Conservation (phyloP, 35 echinoderm and acorn worm genomes). For the Diadema setosum region DNA sequence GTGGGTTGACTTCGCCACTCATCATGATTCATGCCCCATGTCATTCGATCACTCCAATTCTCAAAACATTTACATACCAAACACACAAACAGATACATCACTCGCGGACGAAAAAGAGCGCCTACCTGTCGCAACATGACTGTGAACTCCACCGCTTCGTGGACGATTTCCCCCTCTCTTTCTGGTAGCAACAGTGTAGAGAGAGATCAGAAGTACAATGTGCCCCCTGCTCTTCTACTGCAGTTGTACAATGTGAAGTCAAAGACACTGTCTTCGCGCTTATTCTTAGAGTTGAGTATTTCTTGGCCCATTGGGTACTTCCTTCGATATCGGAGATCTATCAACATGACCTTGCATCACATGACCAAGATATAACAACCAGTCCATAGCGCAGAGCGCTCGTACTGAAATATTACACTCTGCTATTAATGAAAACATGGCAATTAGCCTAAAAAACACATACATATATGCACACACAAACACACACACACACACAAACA, state of each 20-base stretch:
- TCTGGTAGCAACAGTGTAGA: background rate
- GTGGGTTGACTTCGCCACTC: background rate
- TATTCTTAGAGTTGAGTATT: background rate
- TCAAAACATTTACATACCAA: background rate
- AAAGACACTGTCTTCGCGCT: background rate
- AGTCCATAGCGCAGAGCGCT: background rate
- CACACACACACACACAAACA: background rate
- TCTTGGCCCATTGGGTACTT: background rate
- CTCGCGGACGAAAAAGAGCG: background rate
- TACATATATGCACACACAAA: background rate
- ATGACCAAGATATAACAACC: background rate
- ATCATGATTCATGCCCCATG: slow-evolving; percentile 17
- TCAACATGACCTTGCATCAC: background rate
- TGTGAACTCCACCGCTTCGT: background rate
- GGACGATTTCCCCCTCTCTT: background rate
- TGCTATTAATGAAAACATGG: background rate
- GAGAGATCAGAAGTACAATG: background rate
- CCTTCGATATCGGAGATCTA: background rate
- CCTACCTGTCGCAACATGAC: background rate
- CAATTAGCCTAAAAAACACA: background rate
- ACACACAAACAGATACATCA: background rate
- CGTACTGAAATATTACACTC: background rate
- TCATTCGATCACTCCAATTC: background rate
- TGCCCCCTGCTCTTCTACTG: background rate
- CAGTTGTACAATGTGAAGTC: background rate